A percentile compares a stretch with the other conserved stretches of the same genome.
Conservation (phyloP, 2,113 vertebrate species). For the Oreochromis aureus region DNA sequence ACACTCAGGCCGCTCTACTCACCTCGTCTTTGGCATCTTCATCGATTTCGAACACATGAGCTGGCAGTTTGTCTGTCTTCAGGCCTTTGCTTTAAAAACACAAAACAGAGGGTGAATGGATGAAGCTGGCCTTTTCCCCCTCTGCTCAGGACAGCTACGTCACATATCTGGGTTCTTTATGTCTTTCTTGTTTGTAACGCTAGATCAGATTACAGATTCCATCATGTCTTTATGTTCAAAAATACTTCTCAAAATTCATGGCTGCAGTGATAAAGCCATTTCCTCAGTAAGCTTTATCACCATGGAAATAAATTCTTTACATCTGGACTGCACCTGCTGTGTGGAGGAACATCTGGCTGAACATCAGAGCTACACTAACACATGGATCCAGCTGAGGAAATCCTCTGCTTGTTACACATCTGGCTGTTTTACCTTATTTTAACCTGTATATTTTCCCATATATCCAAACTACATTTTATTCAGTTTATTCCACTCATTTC, state of each 20-base stretch:
- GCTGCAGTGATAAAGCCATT: not conserved
- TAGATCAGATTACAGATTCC: not conserved
- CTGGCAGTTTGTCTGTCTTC: constrained; percentile 90
- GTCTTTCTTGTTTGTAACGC: not conserved
- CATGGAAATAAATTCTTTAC: not conserved
- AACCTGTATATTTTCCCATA: not conserved
- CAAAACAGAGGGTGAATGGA: not conserved
- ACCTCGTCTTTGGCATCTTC: constrained; percentile 93
- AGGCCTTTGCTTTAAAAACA: constrained; percentile 85
- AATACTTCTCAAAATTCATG: not conserved
- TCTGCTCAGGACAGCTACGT: not conserved
- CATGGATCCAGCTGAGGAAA: not conserved
- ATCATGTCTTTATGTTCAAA: not conserved
- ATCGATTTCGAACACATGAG: constrained; percentile 90
- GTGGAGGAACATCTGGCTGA: not conserved
- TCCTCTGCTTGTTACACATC: not conserved
- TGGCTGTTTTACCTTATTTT: not conserved
- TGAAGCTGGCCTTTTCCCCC: not conserved
- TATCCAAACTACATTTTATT: not conserved
- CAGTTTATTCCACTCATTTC: not conserved
- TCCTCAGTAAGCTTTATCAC: not conserved
- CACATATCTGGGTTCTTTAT: not conserved
- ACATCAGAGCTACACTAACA: not conserved
- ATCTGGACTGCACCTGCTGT: constrained; percentile 10
- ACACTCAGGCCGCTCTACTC: not conserved